phyloP scores from a whole-genome alignment of 2,113 vertebrate genomes.

The Vimba vimba region DNA sequence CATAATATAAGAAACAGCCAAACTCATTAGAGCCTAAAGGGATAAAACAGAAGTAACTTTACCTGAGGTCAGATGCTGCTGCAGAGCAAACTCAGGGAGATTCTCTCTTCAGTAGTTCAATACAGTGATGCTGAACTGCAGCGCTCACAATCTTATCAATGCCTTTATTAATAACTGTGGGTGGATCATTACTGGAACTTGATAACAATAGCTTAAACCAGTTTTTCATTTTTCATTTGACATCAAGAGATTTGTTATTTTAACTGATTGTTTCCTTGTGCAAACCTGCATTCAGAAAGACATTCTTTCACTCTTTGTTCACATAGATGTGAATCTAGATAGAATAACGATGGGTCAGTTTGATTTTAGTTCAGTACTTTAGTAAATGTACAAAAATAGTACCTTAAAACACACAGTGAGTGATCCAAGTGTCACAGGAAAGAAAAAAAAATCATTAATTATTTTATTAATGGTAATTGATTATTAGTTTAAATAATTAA shows the following conservation, averaged over 20 bases:
- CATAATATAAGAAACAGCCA: not conserved
- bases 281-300: not conserved
- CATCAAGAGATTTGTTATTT: not conserved
- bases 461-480: not conserved
- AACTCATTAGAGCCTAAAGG: not conserved
- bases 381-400: no score
- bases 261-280: not conserved
- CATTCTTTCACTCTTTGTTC: not conserved
- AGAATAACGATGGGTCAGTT: not conserved
- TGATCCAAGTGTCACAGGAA: no score
- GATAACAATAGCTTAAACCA: not conserved
- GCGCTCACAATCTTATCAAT: not conserved
- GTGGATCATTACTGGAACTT: not conserved
- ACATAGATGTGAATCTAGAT: no score
- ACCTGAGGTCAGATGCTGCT: not conserved
- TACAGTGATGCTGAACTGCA: not conserved
- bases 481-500: not conserved
- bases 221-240: not conserved
- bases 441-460: not conserved
- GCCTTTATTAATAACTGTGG: not conserved
- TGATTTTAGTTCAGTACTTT: not conserved
- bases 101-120: not conserved
- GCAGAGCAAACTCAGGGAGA: not conserved
- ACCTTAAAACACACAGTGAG: no score
- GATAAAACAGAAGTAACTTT: not conserved